Evolutionary conservation across 2,888 invertebrate genomes (phyloP).

Genomic region (Ormyrus nitidulus): DNA sequence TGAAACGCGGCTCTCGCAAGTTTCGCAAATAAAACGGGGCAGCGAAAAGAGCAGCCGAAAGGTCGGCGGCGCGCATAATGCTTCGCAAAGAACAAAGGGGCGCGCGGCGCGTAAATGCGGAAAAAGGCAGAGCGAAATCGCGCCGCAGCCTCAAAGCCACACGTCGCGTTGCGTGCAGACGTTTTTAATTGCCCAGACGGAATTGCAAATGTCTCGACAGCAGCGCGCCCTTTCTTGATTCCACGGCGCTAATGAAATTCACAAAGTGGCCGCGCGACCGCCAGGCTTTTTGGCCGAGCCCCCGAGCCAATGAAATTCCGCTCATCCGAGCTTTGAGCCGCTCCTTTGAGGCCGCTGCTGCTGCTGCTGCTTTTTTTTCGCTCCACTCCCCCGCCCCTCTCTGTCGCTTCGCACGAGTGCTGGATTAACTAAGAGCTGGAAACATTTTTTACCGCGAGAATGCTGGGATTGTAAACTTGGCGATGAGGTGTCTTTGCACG

Average conservation of each 20-base stretch:
- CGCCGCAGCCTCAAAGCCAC: slow-evolving; percentile 6
- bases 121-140: background rate
- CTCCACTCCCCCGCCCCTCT: too few relatives aligned
- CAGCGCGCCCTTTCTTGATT: slow-evolving; percentile 6
- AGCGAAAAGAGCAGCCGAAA: too few relatives aligned
- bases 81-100: background rate
- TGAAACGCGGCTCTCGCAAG: too few relatives aligned
- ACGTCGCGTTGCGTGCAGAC: slow-evolving; percentile 64
- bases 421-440: too few relatives aligned
- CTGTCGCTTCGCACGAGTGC: too few relatives aligned
- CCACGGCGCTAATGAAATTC: slow-evolving; percentile 56
- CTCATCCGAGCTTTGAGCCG: slow-evolving; percentile 40
- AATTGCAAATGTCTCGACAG: slow-evolving; percentile 62
- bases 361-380: too few relatives aligned
- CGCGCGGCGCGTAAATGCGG: background rate
- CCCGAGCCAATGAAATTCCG: slow-evolving; percentile 45
- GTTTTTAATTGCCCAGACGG: slow-evolving; percentile 64
- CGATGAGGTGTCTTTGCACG: too few relatives aligned
- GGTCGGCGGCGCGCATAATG: background rate
- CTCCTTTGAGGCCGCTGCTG: slow-evolving; percentile 30
- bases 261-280: slow-evolving; percentile 57
- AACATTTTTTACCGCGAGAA: too few relatives aligned
- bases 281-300: slow-evolving; percentile 11
- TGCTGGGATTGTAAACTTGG: too few relatives aligned
- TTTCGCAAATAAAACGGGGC: too few relatives aligned